Percentiles rank a stretch among this genome's conserved stretches.
phyloP scores from a whole-genome alignment of 35 echinoderm and acorn worm species.

The Anneissia japonica region DNA sequence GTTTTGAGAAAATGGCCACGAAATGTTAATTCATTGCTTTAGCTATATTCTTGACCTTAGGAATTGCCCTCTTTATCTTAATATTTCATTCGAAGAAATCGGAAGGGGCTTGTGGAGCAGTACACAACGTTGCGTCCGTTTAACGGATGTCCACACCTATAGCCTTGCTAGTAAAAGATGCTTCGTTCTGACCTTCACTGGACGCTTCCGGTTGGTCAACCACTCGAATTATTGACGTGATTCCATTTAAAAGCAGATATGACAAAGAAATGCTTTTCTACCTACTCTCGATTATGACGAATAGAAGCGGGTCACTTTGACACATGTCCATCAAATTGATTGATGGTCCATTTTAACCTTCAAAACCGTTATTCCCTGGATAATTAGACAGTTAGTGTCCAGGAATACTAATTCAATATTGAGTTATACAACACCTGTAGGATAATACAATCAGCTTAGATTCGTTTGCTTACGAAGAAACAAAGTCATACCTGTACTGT shows the following conservation, averaged over 20 bases:
- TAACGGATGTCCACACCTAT: not conserved
- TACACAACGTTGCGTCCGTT: not conserved
- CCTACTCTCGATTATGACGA: not conserved
- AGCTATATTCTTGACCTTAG: not conserved
- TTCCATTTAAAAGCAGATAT: not conserved
- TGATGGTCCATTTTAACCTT: slow-evolving; percentile 1
- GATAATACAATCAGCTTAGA: not conserved
- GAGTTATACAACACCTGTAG: not conserved
- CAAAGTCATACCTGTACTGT: not conserved
- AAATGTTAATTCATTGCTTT: not conserved
- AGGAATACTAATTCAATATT: not conserved
- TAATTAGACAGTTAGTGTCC: not conserved
- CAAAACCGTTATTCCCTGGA: not conserved
- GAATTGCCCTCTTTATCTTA: not conserved
- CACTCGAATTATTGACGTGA: not conserved
- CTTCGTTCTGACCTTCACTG: not conserved
- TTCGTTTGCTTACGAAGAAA: not conserved
- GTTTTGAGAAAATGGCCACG: too few species aligned
- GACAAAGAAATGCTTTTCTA: not conserved
- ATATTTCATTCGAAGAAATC: not conserved
- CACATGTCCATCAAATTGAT: not conserved
- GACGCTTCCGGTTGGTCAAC: not conserved
- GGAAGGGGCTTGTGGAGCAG: not conserved
- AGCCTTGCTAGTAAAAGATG: not conserved
- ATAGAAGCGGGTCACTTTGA: not conserved